Evolutionary conservation across 2,113 vertebrate genomes (phyloP), one percentile per base, ranked within the genome.

Genomic region (Myotis brandtii): DNA sequence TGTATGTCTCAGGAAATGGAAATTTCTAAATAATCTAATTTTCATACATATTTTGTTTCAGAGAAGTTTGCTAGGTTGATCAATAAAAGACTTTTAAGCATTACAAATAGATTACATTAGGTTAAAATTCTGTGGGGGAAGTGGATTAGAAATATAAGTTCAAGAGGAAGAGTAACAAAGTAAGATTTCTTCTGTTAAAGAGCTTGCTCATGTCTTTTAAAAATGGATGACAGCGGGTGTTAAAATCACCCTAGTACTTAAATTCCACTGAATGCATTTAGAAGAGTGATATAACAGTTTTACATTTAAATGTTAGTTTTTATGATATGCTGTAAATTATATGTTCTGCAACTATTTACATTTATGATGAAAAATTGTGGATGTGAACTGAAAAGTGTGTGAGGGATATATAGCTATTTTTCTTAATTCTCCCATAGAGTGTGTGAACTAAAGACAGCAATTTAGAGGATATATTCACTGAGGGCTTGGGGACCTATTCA

Each of bases 71-170:
- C 76, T 87, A 84, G 50, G 23, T 86, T 86, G 75, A 94, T 92
- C 94, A 93, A 92, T 95, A 90, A 81, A 94, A 97, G 46, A 97
- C 64, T 77, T 87, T 62, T 40, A 95, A 88, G 72, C 67, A 56
- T 87, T 93, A 56, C 52, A 67, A 80, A 81, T 94, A 81, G 66
- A 83, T 75, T 72, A 80, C 48, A 82, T 85, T 82, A 83, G 81
- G n/a, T 89, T 76, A 83, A 91, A 95, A 95, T 89, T 92, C n/a
- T 85, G 6, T 54, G 46, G 23, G 11, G 17, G 34, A 94, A 91
- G n/a, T 69, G 23, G 14, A 30, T 50, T 95, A 25, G 72, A 95
- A 97, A 89, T 66, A 75, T 2, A 92, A 92, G 18, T 90, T 82
- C 17, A 64, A 88, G 66, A 11, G 46, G 20, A 82, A 91, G 59